Evolutionary conservation across 2,888 invertebrate species (phyloP), one percentile per base, ranked within the genome.

Genomic region (Drosophila austrosaltans): DNA sequence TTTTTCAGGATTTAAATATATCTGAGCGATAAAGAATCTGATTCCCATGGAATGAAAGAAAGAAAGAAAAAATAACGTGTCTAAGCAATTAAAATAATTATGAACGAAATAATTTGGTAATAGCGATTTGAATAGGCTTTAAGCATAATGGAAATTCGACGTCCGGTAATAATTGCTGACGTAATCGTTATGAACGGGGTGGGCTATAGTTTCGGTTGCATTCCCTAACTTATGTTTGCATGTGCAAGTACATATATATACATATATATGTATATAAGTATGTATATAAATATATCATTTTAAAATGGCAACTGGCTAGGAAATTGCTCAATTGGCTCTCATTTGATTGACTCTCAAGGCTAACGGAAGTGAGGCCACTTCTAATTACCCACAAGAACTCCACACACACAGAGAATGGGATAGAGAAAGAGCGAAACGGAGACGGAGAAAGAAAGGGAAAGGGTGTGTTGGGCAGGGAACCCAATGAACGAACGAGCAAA

Each of bases 261-360:
- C 10, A 36, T 36, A 36, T 36, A 36, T 36, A 8, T 10, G 8
- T 36, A 36, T 2, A 36, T 36, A 36, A 8, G 8, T 36, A 36
- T 36, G 0, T 36, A 10, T 36, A 36, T 36, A 32, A 32, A 32
- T 44, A 7, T 44, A 7, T 44, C 6, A 16, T 42, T 20, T 48
- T 22, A 20, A 48, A 48, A 48, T 48, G 22, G 48, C 48, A 25
- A 48, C 48, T 22, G 7, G 25, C n/a, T 20, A 20, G 25, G 39
- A 42, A 60, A 61, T 57, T 62, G 62, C 71, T 77, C 82, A 86
- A 83, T 83, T 70, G 66, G 66, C 61, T 61, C 77, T 79, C 72
- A 68, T 72, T 81, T 84, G 87, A 91, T 90, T 90, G 82, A 65
- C 78, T 72, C 79, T 82, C 91, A 90, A 91, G 90, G 90, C 87